These are phyloP conservation scores for Loxodonta africana DNA, from an alignment of 2,113 vertebrate genomes.

Conservation along the genomic window DNA sequence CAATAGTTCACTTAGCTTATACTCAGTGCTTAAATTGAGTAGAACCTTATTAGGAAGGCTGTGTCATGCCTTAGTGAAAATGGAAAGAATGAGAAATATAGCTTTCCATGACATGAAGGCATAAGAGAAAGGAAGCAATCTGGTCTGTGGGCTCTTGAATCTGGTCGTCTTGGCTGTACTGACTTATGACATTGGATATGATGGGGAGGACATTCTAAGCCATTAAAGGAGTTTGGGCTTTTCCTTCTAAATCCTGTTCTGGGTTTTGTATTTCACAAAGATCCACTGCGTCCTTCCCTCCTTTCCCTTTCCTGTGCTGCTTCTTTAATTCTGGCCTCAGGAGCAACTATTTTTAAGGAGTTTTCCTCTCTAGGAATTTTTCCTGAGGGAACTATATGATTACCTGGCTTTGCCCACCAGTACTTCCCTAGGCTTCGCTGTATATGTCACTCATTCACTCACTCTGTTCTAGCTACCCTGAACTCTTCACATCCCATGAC, in stretches of 20 bases:
- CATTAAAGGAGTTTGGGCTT: neutral
- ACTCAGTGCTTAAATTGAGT: conserved; percentile 75
- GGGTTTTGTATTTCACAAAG: neutral
- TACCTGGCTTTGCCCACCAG: neutral
- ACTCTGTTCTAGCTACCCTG: neutral
- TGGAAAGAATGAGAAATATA: conserved; percentile 41
- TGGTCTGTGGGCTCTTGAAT: neutral
- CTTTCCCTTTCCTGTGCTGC: neutral
- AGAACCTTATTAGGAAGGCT: conserved; percentile 70
- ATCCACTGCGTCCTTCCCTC: neutral
- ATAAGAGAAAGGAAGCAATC: neutral
- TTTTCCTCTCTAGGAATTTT: neutral
- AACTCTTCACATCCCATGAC: neutral
- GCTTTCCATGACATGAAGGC: neutral
- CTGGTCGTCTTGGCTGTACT: neutral
- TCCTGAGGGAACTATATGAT: neutral
- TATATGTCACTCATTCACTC: neutral
- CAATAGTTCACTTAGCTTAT: conserved; percentile 65
- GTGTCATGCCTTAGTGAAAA: conserved; percentile 68
- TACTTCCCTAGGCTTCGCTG: neutral
- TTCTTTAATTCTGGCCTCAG: neutral
- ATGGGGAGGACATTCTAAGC: too few relatives aligned
- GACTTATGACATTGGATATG: neutral
- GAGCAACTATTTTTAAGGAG: neutral
- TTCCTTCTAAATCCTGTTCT: neutral